phyloP scores from a whole-genome alignment of 2,113 vertebrate species.

The Camelus bactrianus region DNA sequence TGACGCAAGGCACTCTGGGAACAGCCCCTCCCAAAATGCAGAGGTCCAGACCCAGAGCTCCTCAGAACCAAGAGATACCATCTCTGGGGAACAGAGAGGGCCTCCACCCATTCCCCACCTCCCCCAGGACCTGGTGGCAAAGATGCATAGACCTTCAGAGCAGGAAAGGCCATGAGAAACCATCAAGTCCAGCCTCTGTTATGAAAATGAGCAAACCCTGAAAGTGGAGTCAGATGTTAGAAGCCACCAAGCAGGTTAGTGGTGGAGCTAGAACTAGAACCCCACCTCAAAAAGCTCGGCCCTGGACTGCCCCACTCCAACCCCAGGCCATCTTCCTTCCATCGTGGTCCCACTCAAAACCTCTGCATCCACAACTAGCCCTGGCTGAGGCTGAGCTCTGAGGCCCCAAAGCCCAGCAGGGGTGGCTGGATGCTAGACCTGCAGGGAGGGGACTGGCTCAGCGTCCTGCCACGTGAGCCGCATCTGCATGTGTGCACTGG shows the following conservation, averaged over 20 bases:
- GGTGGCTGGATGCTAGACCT: not conserved
- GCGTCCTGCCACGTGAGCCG: not conserved
- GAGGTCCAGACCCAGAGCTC: not conserved
- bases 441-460: not conserved
- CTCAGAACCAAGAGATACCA: not conserved
- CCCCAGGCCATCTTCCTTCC: not conserved
- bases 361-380: not conserved
- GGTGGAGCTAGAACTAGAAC: not conserved
- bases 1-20: not conserved
- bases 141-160: not conserved
- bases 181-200: not conserved
- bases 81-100: not conserved
- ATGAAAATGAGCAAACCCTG: not conserved
- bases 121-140: not conserved
- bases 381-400: not conserved
- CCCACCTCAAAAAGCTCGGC: not conserved
- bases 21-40: not conserved
- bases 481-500: rapidly evolving
- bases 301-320: not conserved
- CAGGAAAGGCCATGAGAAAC: not conserved
- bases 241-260: not conserved
- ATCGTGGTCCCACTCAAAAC: not conserved
- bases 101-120: not conserved
- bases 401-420: not conserved
- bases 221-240: not conserved